Evolutionary conservation across 2,888 invertebrate genomes (phyloP).

Genomic region (Cheilosia vernalis): DNA sequence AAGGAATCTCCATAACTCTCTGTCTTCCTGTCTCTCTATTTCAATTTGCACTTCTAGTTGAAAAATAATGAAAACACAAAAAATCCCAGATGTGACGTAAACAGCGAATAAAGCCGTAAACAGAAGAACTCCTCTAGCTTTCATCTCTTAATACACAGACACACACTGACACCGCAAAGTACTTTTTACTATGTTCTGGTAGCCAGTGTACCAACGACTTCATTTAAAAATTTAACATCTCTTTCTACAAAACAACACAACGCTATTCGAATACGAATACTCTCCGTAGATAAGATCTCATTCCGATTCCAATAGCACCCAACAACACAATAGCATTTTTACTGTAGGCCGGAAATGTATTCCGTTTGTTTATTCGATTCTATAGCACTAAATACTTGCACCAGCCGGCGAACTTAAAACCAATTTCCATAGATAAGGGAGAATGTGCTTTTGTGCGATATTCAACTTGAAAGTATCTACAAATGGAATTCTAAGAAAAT

Average conservation of each 20-base stretch:
- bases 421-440: slow-evolving; percentile 69
- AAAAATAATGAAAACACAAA: slow-evolving; percentile 15
- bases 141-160: slow-evolving; percentile 26
- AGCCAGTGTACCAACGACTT: slow-evolving; percentile 9
- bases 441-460: slow-evolving; percentile 51
- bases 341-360: slow-evolving; percentile 52
- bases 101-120: slow-evolving; percentile 24
- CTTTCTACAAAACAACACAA: slow-evolving; percentile 13
- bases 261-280: not conserved
- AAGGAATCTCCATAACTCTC: not conserved
- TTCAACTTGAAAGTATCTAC: slow-evolving; percentile 18
- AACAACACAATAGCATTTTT: slow-evolving; percentile 14
- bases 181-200: not conserved
- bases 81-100: slow-evolving; percentile 12
- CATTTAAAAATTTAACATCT: slow-evolving; percentile 33
- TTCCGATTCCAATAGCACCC: not conserved
- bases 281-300: slow-evolving; percentile 36
- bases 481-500: slow-evolving; percentile 1
- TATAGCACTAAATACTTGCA: slow-evolving; percentile 47
- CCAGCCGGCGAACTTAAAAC: slow-evolving; percentile 59
- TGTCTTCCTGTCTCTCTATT: not conserved
- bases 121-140: slow-evolving; percentile 18
- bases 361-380: slow-evolving; percentile 54
- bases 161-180: not conserved
- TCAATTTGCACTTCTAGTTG: not conserved